Conservation (phyloP, 2,888 invertebrate species). For the Euproctis similis region DNA sequence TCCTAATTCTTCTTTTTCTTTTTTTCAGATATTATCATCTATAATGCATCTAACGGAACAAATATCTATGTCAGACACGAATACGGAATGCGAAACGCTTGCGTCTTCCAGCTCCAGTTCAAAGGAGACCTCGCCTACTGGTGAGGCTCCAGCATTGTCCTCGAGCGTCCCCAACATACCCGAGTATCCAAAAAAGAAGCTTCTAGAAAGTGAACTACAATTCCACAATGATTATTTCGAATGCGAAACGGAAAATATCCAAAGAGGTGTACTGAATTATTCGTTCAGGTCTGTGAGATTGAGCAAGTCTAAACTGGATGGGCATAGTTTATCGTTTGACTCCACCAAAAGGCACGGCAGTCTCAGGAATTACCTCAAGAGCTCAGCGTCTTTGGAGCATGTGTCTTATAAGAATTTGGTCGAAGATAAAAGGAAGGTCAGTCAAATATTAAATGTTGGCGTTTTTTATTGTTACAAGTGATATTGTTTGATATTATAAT, state of each 20-base stretch:
- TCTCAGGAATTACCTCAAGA: constrained; percentile 42
- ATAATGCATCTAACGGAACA: constrained; percentile 87
- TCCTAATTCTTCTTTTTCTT: no score
- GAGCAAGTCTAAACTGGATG: constrained; percentile 34
- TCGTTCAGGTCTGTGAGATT: constrained; percentile 50
- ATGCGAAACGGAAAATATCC: constrained; percentile 38
- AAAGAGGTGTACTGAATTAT: constrained; percentile 33
- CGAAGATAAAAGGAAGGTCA: constrained; percentile 52
- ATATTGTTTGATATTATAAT: no score
- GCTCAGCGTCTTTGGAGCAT: constrained; percentile 50
- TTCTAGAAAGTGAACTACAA: constrained; percentile 37
- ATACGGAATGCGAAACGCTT: constrained; percentile 83
- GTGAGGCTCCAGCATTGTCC: constrained; percentile 49
- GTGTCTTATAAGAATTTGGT: constrained; percentile 48
- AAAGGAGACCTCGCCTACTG: constrained; percentile 78
- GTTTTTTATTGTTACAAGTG: no score
- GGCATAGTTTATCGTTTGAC: constrained; percentile 43
- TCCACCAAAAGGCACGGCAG: constrained; percentile 41
- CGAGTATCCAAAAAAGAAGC: constrained; percentile 27
- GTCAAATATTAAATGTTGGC: no score
- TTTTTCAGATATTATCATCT: constrained; percentile 77
- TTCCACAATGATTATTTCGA: constrained; percentile 63
- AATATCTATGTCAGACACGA: constrained; percentile 81
- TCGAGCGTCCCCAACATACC: constrained; percentile 51
- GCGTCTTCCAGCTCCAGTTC: constrained; percentile 76